Conservation (phyloP, 2,113 vertebrate species). For the Hyla sarda region DNA sequence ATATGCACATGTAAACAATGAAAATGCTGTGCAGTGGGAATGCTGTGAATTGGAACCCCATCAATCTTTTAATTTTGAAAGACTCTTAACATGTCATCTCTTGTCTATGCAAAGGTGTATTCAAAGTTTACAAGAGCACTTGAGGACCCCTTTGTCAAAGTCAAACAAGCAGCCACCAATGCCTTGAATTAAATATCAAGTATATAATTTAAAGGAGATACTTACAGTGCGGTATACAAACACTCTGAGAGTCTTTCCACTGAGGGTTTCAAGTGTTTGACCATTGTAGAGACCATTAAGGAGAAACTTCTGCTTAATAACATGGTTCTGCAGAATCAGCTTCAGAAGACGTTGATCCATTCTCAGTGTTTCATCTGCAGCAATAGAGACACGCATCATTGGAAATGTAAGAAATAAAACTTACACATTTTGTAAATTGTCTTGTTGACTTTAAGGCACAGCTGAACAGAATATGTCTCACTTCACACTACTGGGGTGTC, state of each 20-base stretch:
- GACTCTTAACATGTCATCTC: too few relatives aligned
- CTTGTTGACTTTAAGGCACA: too few relatives aligned
- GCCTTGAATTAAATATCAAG: background rate
- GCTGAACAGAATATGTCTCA: too few relatives aligned
- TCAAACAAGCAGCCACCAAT: background rate
- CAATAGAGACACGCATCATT: background rate
- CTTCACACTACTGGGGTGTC: too few relatives aligned
- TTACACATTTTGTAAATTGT: background rate
- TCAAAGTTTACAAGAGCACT: too few relatives aligned
- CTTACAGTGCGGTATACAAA: conserved; percentile 96
- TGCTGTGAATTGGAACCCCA: too few relatives aligned
- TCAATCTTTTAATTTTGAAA: too few relatives aligned
- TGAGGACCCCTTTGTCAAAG: background rate
- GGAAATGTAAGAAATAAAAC: background rate
- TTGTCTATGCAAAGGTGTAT: too few relatives aligned
- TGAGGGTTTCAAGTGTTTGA: conserved; percentile 89
- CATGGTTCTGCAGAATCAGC: conserved; percentile 89
- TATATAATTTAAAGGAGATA: conserved; percentile 48
- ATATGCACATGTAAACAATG: too few relatives aligned
- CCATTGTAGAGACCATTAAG: conserved; percentile 92
- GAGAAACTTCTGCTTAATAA: conserved; percentile 87
- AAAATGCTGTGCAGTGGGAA: too few relatives aligned
- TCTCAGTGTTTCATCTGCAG: conserved; percentile 85
- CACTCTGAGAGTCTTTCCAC: conserved; percentile 88
- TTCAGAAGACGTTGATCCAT: conserved; percentile 87